phyloP scores from a whole-genome alignment of 2,113 vertebrate genomes.

The Emydocephalus ijimae region DNA sequence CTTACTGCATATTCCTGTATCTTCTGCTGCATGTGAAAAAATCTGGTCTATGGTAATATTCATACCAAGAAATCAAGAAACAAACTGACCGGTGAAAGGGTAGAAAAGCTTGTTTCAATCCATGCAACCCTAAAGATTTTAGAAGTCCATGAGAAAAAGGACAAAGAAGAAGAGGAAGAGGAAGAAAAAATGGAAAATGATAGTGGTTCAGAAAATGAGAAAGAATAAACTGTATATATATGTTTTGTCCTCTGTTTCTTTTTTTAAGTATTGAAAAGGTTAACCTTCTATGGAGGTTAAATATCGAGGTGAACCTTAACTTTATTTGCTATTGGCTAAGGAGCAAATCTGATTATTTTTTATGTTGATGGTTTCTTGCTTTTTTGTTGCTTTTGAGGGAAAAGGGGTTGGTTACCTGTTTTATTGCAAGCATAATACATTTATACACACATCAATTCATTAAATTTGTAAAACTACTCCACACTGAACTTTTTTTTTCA shows the following conservation, averaged over 20 bases:
- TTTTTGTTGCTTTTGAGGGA: too few relatives aligned
- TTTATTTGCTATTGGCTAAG: neutral
- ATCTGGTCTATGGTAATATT: too few relatives aligned
- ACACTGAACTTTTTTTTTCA: too few relatives aligned
- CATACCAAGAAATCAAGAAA: neutral
- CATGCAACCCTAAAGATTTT: too few relatives aligned
- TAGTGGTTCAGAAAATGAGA: neutral
- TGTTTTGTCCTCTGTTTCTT: neutral
- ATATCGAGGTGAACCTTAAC: neutral
- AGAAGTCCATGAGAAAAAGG: neutral
- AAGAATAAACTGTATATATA: neutral
- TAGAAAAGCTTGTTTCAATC: neutral
- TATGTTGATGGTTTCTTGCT: too few relatives aligned
- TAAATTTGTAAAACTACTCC: too few relatives aligned
- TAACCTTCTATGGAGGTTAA: neutral
- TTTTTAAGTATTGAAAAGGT: neutral
- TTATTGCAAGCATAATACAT: neutral
- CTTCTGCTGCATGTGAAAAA: too few relatives aligned
- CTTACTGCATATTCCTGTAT: too few relatives aligned
- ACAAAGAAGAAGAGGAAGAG: neutral
- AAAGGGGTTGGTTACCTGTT: neutral
- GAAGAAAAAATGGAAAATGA: neutral
- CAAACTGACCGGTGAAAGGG: neutral
- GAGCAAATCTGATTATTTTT: neutral
- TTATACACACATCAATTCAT: too few relatives aligned